Percentiles rank a stretch among this genome's conserved stretches.
These are phyloP conservation scores for Ovis canadensis DNA, from an alignment of 2,113 vertebrate species.

Conservation along the genomic window DNA sequence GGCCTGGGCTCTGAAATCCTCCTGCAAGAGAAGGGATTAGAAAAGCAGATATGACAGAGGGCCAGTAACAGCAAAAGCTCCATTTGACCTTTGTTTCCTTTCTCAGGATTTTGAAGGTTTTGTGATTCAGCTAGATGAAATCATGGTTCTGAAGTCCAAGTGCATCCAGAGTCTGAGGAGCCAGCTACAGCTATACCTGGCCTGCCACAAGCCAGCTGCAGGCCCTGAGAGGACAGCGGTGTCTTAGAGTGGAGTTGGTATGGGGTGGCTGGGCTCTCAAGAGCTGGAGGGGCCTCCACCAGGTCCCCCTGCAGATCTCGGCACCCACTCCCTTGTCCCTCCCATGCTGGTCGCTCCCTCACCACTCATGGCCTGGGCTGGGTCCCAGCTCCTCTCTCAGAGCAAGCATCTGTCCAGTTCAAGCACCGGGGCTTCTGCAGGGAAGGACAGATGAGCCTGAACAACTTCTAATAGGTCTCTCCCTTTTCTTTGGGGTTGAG, in stretches of 20 bases:
- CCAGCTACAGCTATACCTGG: conserved; percentile 81
- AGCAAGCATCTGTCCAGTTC: neutral
- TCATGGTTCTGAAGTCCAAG: conserved; percentile 83
- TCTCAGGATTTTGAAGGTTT: conserved; percentile 87
- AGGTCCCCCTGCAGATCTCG: neutral
- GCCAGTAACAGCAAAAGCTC: neutral
- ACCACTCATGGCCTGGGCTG: neutral
- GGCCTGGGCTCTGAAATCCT: neutral
- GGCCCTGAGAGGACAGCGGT: conserved; percentile 1
- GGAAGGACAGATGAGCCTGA: neutral
- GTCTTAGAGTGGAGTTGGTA: conserved; percentile 50
- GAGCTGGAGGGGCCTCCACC: neutral
- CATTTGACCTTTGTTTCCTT: conserved; percentile 44
- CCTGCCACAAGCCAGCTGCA: neutral
- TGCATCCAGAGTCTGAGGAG: conserved; percentile 83
- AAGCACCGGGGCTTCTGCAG: neutral
- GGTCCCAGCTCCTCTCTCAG: neutral
- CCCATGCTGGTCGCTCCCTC: neutral
- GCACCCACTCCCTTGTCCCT: neutral
- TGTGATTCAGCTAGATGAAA: conserved; percentile 83
- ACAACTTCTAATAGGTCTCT: neutral
- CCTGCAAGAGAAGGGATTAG: neutral
- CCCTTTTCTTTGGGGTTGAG: neutral
- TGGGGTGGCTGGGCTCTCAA: neutral
- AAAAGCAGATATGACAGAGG: neutral